Conservation (phyloP, 2,888 invertebrate genomes). For the Drosophila conformis region DNA sequence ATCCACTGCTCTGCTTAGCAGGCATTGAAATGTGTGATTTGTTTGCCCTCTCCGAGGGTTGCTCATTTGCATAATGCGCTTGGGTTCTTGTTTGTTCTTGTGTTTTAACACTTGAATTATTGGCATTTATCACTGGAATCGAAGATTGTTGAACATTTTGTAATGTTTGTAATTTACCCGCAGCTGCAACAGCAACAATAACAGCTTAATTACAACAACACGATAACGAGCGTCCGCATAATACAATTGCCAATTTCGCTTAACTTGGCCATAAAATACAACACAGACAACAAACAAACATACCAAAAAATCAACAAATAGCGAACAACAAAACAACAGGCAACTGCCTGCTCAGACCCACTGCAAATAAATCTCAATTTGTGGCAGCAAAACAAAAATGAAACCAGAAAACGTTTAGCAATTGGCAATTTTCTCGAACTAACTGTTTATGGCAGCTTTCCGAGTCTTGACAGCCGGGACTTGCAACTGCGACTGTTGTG, state of each 20-base stretch:
- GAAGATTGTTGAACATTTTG: constrained; percentile 30
- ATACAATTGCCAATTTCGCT: constrained; percentile 76
- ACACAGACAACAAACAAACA: constrained; percentile 30
- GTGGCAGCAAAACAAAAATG: constrained; percentile 48
- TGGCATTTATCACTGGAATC: constrained; percentile 50
- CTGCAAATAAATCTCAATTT: constrained; percentile 66
- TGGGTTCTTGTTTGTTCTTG: constrained; percentile 42
- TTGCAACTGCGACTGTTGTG: constrained; percentile 1
- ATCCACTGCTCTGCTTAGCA: constrained; percentile 58
- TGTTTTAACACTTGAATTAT: constrained; percentile 79
- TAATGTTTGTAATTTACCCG: constrained; percentile 26
- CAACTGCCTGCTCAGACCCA: constrained; percentile 17
- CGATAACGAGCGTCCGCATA: constrained; percentile 65
- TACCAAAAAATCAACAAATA: constrained; percentile 14
- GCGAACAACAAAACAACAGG: constrained; percentile 21
- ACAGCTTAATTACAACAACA: constrained; percentile 79
- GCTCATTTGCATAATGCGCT: constrained; percentile 76
- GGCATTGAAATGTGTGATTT: constrained; percentile 57
- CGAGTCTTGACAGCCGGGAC: constrained; percentile 5
- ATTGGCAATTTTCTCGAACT: constrained; percentile 69
- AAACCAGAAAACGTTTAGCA: constrained; percentile 63
- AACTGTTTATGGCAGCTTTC: constrained; percentile 65
- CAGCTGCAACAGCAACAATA: constrained; percentile 44
- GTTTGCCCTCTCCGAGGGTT: constrained; percentile 49
- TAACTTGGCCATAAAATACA: constrained; percentile 73